A percentile compares a stretch with the other conserved stretches of the same genome.
Evolutionary conservation across 2,888 invertebrate genomes (phyloP).

Genomic region (Dicyrtomina minuta): DNA sequence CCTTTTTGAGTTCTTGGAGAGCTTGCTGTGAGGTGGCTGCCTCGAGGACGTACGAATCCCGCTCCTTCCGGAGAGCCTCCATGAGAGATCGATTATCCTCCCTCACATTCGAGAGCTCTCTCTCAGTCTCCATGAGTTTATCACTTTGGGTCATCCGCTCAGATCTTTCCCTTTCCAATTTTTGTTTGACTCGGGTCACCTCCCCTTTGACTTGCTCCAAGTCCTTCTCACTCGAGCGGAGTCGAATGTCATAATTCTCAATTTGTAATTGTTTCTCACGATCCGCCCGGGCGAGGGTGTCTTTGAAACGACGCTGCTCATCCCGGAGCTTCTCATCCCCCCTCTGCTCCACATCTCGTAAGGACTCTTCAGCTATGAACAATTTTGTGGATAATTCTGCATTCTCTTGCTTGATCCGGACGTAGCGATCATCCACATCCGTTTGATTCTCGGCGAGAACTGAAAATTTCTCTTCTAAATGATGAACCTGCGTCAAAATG

Average conservation of each 20-base stretch:
- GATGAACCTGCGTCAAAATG: conserved; percentile 34
- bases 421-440: conserved; percentile 83
- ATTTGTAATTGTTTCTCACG: conserved; percentile 77
- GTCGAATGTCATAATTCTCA: conserved; percentile 64
- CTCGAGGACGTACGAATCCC: conserved; percentile 44
- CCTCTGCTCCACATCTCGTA: conserved; percentile 76
- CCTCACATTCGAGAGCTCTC: conserved; percentile 61
- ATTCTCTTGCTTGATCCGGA: conserved; percentile 88
- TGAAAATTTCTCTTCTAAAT: conserved; percentile 85
- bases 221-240: conserved; percentile 70
- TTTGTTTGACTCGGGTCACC: conserved; percentile 64
- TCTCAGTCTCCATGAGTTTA: conserved; percentile 63
- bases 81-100: conserved; percentile 62
- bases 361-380: conserved; percentile 81
- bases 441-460: conserved; percentile 84
- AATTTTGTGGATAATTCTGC: conserved; percentile 77
- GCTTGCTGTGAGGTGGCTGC: conserved; percentile 41
- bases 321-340: conserved; percentile 74
- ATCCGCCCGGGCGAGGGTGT: conserved; percentile 77
- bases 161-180: conserved; percentile 65
- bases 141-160: conserved; percentile 59
- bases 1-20: conserved; percentile 67
- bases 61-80: conserved; percentile 60
- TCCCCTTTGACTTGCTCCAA: conserved; percentile 68
- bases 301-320: conserved; percentile 82